Conservation (phyloP, 1,140 invertebrate genomes). For the Caenorhabditis inopinata region DNA sequence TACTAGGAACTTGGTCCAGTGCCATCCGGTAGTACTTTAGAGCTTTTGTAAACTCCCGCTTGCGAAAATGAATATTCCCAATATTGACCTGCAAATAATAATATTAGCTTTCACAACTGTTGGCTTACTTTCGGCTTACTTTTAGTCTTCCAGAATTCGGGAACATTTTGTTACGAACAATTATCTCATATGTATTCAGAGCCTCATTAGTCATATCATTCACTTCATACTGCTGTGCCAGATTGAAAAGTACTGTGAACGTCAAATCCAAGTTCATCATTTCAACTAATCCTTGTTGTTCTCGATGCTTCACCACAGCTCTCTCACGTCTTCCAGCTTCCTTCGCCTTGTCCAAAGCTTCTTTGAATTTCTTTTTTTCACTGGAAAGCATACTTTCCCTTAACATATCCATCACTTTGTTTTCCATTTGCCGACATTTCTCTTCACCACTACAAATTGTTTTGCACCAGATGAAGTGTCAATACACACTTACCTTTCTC, state of each 20-base stretch:
- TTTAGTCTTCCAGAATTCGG: slow-evolving; percentile 77
- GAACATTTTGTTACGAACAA: slow-evolving; percentile 69
- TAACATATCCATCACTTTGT: slow-evolving; percentile 79
- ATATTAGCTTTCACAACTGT: not conserved
- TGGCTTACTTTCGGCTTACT: slow-evolving; percentile 52
- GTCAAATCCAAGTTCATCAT: slow-evolving; percentile 88
- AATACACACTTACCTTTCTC: slow-evolving; percentile 50
- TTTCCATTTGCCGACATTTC: slow-evolving; percentile 80
- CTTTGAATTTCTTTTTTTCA: slow-evolving; percentile 71
- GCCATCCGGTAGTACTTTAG: slow-evolving; percentile 97
- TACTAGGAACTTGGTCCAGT: slow-evolving; percentile 87
- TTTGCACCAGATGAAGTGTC: not conserved
- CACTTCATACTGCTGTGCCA: slow-evolving; percentile 75
- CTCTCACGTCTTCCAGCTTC: slow-evolving; percentile 88
- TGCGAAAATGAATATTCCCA: slow-evolving; percentile 94
- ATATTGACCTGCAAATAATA: slow-evolving; percentile 76
- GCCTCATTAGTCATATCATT: slow-evolving; percentile 94
- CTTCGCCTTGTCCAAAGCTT: slow-evolving; percentile 85
- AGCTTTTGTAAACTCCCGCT: slow-evolving; percentile 89
- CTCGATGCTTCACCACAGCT: slow-evolving; percentile 82
- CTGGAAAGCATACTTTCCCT: slow-evolving; percentile 78
- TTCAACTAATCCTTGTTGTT: slow-evolving; percentile 82
- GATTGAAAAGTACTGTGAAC: slow-evolving; percentile 76
- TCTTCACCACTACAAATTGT: slow-evolving; percentile 75
- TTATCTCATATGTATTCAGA: slow-evolving; percentile 79